phyloP scores from a whole-genome alignment of 2,888 invertebrate genomes.

The Apamea sordens region DNA sequence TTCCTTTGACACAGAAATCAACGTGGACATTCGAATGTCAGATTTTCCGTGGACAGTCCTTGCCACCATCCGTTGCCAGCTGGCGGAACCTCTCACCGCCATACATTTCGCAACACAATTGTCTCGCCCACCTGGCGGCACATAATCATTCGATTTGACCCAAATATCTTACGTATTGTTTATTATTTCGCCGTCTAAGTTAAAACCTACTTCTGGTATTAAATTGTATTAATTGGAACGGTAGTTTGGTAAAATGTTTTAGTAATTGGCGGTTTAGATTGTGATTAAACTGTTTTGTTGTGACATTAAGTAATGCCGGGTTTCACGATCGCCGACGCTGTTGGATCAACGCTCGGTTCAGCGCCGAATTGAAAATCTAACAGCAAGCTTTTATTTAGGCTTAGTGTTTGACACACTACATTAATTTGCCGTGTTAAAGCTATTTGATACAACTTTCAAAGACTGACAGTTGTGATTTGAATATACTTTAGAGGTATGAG shows the following conservation, averaged over 20 bases:
- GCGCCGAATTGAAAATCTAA: neutral
- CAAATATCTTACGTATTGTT: slow-evolving; percentile 65
- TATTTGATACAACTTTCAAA: too few relatives aligned
- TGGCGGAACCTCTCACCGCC: slow-evolving; percentile 67
- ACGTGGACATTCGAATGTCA: slow-evolving; percentile 29
- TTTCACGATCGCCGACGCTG: neutral
- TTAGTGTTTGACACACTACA: too few relatives aligned
- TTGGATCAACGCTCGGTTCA: neutral
- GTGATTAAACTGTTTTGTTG: slow-evolving; percentile 15
- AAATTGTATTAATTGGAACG: slow-evolving; percentile 28
- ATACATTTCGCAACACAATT: slow-evolving; percentile 69
- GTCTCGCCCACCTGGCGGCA: slow-evolving; percentile 64
- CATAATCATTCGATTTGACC: slow-evolving; percentile 66
- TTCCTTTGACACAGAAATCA: slow-evolving; percentile 7
- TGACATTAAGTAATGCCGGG: neutral
- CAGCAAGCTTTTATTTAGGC: too few relatives aligned
- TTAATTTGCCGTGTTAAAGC: too few relatives aligned
- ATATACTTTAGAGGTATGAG: too few relatives aligned
- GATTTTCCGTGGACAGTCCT: slow-evolving; percentile 54
- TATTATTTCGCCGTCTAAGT: slow-evolving; percentile 44
- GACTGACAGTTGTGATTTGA: too few relatives aligned
- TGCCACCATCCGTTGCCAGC: slow-evolving; percentile 61
- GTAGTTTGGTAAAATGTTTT: slow-evolving; percentile 14
- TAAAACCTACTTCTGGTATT: slow-evolving; percentile 21
- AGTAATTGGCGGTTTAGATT: neutral